phyloP scores from a whole-genome alignment of 2,113 vertebrate genomes.

The Hystrix brachyura region DNA sequence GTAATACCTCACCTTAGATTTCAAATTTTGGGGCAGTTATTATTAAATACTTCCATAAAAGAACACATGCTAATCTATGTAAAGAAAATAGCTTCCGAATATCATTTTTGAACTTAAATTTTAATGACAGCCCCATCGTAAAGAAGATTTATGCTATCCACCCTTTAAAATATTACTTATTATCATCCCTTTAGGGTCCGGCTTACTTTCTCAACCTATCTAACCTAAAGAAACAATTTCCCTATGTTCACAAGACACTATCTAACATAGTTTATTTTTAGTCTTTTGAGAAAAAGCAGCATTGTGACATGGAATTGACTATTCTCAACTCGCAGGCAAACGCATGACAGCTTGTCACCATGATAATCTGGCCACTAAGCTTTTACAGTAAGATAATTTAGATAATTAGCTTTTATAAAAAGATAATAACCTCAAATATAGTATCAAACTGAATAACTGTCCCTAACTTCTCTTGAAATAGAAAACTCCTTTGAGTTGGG shows the following conservation, averaged over 20 bases:
- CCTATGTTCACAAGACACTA: neutral
- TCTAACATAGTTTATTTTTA: neutral
- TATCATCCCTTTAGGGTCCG: neutral
- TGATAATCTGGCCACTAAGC: neutral
- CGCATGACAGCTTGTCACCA: neutral
- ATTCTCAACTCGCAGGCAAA: slow-evolving; percentile 13
- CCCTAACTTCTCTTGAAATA: neutral
- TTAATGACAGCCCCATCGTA: neutral
- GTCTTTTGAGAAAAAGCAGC: slow-evolving; percentile 26
- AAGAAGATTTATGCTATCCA: neutral
- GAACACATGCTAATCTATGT: neutral
- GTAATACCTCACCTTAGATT: neutral
- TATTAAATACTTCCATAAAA: slow-evolving; percentile 49
- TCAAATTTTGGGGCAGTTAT: neutral
- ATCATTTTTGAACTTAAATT: slow-evolving; percentile 38
- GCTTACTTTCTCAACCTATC: neutral
- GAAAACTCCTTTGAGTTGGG: neutral
- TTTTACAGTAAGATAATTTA: neutral
- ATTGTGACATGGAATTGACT: slow-evolving; percentile 14
- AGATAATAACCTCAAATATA: neutral
- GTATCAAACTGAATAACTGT: neutral
- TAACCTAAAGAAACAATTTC: slow-evolving; percentile 39
- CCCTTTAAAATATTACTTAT: neutral
- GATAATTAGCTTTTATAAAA: no score
- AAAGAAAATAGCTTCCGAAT: slow-evolving; percentile 29